phyloP scores from a whole-genome alignment of 2,113 vertebrate species.

The Plecturocebus donacophilus region DNA sequence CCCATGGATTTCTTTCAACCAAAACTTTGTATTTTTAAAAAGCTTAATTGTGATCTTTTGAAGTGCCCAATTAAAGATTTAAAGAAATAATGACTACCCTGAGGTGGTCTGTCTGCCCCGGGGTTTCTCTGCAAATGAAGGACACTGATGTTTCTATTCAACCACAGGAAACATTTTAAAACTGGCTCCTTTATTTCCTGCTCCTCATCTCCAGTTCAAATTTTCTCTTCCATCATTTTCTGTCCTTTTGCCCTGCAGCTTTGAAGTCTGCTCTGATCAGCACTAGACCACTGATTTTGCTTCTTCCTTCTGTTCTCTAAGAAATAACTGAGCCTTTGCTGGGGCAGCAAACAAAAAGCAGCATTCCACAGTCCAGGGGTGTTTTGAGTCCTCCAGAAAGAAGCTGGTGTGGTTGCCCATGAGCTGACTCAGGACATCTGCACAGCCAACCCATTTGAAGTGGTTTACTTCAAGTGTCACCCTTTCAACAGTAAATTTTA shows the following conservation, averaged over 20 bases:
- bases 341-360: background rate
- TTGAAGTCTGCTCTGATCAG: background rate
- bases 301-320: background rate
- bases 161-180: background rate
- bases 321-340: background rate
- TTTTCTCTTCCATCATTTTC: background rate
- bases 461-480: background rate
- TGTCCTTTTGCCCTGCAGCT: background rate
- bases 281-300: background rate
- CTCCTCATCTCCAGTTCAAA: background rate
- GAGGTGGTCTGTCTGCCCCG: background rate
- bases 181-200: constrained; percentile 7
- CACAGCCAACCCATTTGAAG: background rate
- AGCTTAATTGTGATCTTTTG: constrained; percentile 54
- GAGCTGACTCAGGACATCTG: background rate
- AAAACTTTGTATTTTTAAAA: constrained; percentile 22
- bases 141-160: background rate
- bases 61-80: constrained; percentile 53
- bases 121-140: constrained; percentile 26
- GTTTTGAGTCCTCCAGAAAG: background rate
- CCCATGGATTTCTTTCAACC: constrained; percentile 41
- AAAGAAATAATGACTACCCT: constrained; percentile 32
- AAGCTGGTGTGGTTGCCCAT: background rate
- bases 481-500: background rate
- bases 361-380: background rate